Evolutionary conservation across 2,888 invertebrate species (phyloP), one percentile per base, ranked within the genome.

Genomic region (Chalcosyrphus nemorum): DNA sequence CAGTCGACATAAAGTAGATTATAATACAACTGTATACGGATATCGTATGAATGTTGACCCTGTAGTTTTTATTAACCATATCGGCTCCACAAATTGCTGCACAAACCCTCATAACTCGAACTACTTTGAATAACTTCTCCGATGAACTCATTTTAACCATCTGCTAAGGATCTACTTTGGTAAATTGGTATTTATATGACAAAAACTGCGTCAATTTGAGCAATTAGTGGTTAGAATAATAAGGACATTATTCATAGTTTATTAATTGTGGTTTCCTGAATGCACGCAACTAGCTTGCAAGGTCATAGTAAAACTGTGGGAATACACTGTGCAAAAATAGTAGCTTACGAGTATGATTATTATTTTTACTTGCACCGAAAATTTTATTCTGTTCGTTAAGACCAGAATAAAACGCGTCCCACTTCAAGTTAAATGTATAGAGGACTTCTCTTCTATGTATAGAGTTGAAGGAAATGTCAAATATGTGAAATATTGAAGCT

Each of bases 1-100:
- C 2, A 86, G 9, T 86, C 86, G 1, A 52, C n/a, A 24, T 24
- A 24, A 24, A 86, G 9, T 86, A 87, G 1, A 52, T 13, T 0
- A 45, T 5, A 7, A 86, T 74, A 11, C 57, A 77, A 24, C 3
- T n/a, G n/a, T n/a, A n/a, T n/a, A n/a, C n/a, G n/a, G n/a, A n/a
- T n/a, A n/a, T n/a, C n/a, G n/a, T n/a, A n/a, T n/a, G n/a, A n/a
- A n/a, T n/a, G n/a, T n/a, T n/a, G n/a, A n/a, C n/a, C n/a, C n/a
- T n/a, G n/a, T n/a, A n/a, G n/a, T n/a, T n/a, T n/a, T 24, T 24
- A 24, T 4, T 4, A 4, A 24, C 24, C 24, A 24, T 24, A 24
- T 24, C 24, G 4, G 29, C 7, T 7, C 5, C 29, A 29, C 29
- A 29, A 6, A 24, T 24, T 24, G 3, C 24, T 2, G 24, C 4